Evolutionary conservation across 2,888 invertebrate species (phyloP), one percentile per base, ranked within the genome.

Genomic region (Cataglyphis altisquamis): DNA sequence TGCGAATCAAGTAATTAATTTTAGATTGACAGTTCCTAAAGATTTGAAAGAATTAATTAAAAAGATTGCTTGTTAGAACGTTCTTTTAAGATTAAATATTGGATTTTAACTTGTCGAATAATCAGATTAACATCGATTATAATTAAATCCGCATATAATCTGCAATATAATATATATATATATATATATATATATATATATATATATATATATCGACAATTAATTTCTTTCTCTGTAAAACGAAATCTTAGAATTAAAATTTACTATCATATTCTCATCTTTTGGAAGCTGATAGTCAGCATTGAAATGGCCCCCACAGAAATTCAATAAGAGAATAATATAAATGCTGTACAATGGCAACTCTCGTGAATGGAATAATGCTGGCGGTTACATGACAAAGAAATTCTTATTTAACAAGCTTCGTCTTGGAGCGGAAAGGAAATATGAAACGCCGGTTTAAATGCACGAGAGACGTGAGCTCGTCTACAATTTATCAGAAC

Each of bases 401-500:
- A 83, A 83, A 70, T 63, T 74, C 68, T 70, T 10, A 60, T 39
- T 45, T 39, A 36, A 32, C 75, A 21, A 70, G 63, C 72, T 52
- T 8, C 63, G 67, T 45, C n/a, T 60, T 60, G 60, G n/a, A 52
- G 9, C 45, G 55, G 82, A 25, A 25, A 70, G 86, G 72, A 81
- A 64, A 80, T 82, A 74, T 77, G 84, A 83, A 81, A 78, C 84
- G 68, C 70, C 63, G 81, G 77, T 81, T 86, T 84, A 88, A 89
- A 81, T 64, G 82, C 83, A 67, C 75, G 72, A 77, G 83, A 68
- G 82, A 64, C 83, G 75, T 82, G 83, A 78, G 74, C 39, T 75
- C 83, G 60, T 82, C 80, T 84, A 88, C 88, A 85, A 90, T 89
- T 85, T 86, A 86, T 89, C 80, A 70, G 73, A 74, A 83, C 81